A percentile compares a stretch with the other conserved stretches of the same genome.
Evolutionary conservation across 1,140 invertebrate genomes (phyloP).

Genomic region (Thaumatotibia leucotreta): DNA sequence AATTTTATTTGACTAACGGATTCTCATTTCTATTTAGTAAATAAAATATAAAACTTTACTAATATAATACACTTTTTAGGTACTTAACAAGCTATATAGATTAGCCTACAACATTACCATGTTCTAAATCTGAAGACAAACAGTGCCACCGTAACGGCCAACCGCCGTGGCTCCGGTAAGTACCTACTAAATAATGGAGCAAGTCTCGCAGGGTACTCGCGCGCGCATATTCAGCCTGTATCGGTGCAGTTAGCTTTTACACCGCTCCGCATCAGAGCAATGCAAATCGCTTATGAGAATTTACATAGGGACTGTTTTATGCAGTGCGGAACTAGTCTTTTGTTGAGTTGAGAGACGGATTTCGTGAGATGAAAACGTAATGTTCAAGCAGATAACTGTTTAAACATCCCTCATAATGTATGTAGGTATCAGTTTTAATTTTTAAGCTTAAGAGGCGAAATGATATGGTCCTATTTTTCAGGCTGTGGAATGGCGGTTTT

Average conservation of each 20-base stretch:
- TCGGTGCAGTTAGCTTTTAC: background rate
- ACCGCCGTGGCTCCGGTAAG: background rate
- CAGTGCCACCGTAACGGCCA: background rate
- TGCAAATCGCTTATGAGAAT: slow-evolving; percentile 3
- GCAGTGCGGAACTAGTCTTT: background rate
- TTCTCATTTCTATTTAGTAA: too few species aligned
- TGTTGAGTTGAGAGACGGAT: background rate
- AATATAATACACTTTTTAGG: background rate
- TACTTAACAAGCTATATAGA: background rate
- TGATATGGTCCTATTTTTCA: too few species aligned
- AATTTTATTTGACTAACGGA: too few species aligned
- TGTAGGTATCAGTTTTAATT: too few species aligned
- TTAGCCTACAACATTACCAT: background rate
- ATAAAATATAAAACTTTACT: too few species aligned
- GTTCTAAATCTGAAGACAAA: background rate
- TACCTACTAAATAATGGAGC: slow-evolving; percentile 1
- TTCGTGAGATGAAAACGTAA: background rate
- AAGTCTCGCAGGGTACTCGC: background rate
- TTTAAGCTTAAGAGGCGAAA: too few species aligned
- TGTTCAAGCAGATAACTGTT: too few species aligned
- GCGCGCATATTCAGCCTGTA: slow-evolving; percentile 6
- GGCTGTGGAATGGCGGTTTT: too few species aligned
- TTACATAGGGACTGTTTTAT: background rate
- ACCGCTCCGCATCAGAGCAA: background rate
- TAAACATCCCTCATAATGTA: too few species aligned